Base-by-base conservation (phyloP, 2,797 vertebrate genomes). In the Loriculus beryllinus region DNA sequence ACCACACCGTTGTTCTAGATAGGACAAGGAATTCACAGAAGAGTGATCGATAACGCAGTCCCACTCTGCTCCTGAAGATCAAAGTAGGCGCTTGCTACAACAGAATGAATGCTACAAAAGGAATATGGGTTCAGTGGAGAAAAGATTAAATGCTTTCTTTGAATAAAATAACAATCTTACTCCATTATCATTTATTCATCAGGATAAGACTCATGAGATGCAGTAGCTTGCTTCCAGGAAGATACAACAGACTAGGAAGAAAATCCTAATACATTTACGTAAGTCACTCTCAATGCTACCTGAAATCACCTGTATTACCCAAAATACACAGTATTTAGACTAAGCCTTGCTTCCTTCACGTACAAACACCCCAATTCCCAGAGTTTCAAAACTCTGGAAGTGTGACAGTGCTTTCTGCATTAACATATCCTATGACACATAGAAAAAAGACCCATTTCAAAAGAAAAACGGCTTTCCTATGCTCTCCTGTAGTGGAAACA, bases 51-150 rank as follows among this genome's bases (percentile, higher is more conserved):
- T 69, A 97, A 76, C 8, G 94, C 70, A 78, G 91, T 92, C 77
- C 92, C 92, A 56, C 85, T 95, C 90, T 91, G 93, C 91, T 97
- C 92, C 95, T 95, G 93, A 67, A 94, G 93, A 95, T 93, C 94
- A 96, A 88, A 92, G 93, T 20, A 47, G 8, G 60, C 22, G 23
- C 43, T 92, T 67, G 85, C 95, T 96, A 96, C 88, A 68, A 88
- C 77, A 79, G 60, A 92, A 82, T 12, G 59, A 92, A 82, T 33
- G 93, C 95, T 93, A 96, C 89, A 97, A 96, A 95, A 96, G 93
- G 91, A 95, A 93, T 48, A 94, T 10, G 77, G 70, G 67, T 96
- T 94, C 95, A 96, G 92, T 79, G 69, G 74, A 94, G 82, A 88
- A 81, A 81, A 95, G 72, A 95, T 84, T 91, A 88, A 93, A 88